Base-by-base conservation (phyloP, 2,888 invertebrate species). In the Agonopterix heracliana region DNA sequence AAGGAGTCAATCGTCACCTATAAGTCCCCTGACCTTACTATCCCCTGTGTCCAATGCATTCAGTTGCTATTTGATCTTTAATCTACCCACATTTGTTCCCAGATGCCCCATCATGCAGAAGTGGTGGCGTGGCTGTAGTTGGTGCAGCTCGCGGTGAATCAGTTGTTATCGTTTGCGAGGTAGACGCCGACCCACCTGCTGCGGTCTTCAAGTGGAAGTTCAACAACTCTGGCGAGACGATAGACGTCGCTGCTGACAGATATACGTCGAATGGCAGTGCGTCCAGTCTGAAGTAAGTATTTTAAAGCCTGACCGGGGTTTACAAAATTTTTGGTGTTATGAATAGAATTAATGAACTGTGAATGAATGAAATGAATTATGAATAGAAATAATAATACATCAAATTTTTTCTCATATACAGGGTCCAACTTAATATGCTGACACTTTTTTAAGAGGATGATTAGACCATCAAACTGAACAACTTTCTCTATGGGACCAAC, bases 121-220 rank as follows among this genome's bases (percentile, higher is more conserved):
- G 94, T 93, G 61, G 93, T 89, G 93, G 94, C 62, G 92, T 95
- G 62, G 87, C 94, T 54, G 93, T 96, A 72, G 95, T 96, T 65
- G 97, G 97, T 12, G 97, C 96, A 55, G 96, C 96, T 55, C 91
- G 95, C 50, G 95, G 95, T 57, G 97, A 97, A 88, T 93, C 93
- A 49, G 92, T 96, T 61, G 93, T 96, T 78, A 95, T 97, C 65
- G 91, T 93, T 53, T 97, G 97, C 84, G 95, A 95, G 85, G 94
- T 97, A 68, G 96, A 97, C 81, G 95, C 97, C 9, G 96, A 97
- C 90, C 97, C 97, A 26, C 95, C 96, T 46, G 96, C 95, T 50
- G 94, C 94, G 64, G 93, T 92, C 71, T 97, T 97, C 89, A 93
- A 95, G 63, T 97, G 97, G 97, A 96, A 96, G 89, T 96, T 97